Evolutionary conservation across 2,888 invertebrate species (phyloP), one percentile per base, ranked within the genome.

Genomic region (Beris chalybata): DNA sequence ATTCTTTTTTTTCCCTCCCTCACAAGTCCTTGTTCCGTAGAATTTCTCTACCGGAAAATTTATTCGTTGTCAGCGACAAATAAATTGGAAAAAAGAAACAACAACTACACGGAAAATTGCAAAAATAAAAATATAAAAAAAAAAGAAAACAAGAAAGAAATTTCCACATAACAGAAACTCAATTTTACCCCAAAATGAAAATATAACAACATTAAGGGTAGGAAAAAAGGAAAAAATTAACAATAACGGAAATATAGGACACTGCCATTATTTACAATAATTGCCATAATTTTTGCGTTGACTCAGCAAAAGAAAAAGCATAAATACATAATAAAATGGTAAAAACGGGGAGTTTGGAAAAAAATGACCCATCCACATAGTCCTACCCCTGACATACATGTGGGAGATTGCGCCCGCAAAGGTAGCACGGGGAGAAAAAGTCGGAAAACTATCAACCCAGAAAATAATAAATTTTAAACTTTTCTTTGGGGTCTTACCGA

Each of bases 201-300:
- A 30, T 53, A 31, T 53, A 53, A 53, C 30, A 53, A 30, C 30
- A 53, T 53, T 53, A 53, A n/a, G 53, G 12, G 12, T n/a, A 31
- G 53, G 30, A 9, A 31, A 9, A 50, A 38, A 50, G 22, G 66
- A 47, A 63, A 68, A 66, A 65, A 68, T 66, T 64, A 54, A 57
- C 54, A 65, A 68, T 50, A 65, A 68, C 65, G 32, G n/a, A 58
- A 65, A 65, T 65, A 53, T 66, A 45, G 68, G 67, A 44, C 65
- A 61, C 31, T 54, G 38, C 63, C 68, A 66, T 68, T 68, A 64
- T 66, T 64, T 64, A 66, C 64, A 66, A 69, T 69, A 69, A 69
- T 69, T 69, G 69, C 69, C 69, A 66, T 66, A 69, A 66, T 69
- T 68, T 68, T 68, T 63, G 59, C 57, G 66, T 54, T 63, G 65